Base-by-base conservation (phyloP, 2,797 vertebrate genomes). In the Pelodytes ibericus region DNA sequence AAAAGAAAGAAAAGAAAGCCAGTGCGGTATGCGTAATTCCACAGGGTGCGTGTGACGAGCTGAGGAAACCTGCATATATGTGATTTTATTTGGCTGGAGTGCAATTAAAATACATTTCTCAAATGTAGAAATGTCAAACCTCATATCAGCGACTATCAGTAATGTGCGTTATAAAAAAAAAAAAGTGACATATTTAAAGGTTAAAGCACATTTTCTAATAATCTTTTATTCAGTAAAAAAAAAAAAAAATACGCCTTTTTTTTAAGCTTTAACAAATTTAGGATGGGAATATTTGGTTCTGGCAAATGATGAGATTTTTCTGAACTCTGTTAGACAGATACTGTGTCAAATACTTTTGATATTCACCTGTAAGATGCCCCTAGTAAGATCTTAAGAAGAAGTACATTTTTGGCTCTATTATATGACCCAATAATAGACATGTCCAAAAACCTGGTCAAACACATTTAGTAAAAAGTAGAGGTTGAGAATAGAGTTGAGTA, bases 21-120 rank as follows among this genome's bases (percentile, higher is more conserved):
- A 63, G 25, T 30, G 22, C 20, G 27, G 53, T 59, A 51, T 22
- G 29, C 24, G 16, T 66, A 26, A 56, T 60, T 72, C 61, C 59
- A 44, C 18, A 25, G 60, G 60, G 60, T 22, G 44, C 5, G 31
- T 11, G n/a, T 56, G 57, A n/a, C n/a, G n/a, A 20, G 64, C 18
- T 3, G 24, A 27, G n/a, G 26, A 15, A 36, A n/a, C 26, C 6
- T 53, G 41, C 39, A 33, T 51, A 29, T 58, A 26, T 59, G 75
- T 27, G 39, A 53, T 44, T 36, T 60, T 68, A 49, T 68, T 67
- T 68, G 27, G 63, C 39, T 51, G 62, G 44, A 8, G 30, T 53
- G 58, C 65, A 70, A 63, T 75, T 69, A 56, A 56, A 61, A 62
- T 41, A 4, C n/a, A 51, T 62, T 53, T 41, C 44, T 70, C 39